Percentiles rank a stretch among this genome's conserved stretches.
Evolutionary conservation across 35 echinoderm and acorn worm genomes (phyloP).

Genomic region (Ptychodera flava): DNA sequence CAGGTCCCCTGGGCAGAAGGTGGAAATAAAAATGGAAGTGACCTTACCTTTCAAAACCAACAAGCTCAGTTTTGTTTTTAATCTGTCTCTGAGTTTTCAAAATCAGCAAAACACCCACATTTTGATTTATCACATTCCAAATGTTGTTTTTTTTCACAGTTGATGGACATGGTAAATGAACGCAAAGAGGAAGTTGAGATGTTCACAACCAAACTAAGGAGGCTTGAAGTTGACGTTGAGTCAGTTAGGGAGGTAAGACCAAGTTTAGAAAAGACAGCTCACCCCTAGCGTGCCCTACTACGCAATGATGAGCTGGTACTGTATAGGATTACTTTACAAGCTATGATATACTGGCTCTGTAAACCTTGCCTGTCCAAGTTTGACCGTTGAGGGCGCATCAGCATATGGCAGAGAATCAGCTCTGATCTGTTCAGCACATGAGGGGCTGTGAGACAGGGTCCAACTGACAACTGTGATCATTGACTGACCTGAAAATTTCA

Average conservation of each 20-base stretch:
- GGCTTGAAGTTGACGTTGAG: conserved; percentile 13
- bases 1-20: background rate
- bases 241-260: background rate
- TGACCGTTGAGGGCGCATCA: no score
- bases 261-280: no score
- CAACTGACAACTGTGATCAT: no score
- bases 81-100: background rate
- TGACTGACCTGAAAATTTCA: no score
- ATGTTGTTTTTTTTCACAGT: conserved; percentile 23
- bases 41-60: background rate
- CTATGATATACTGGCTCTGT: no score
- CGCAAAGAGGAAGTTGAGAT: conserved; percentile 50
- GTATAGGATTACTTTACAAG: no score
- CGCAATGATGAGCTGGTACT: no score
- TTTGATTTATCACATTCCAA: background rate
- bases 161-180: conserved; percentile 75
- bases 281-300: no score
- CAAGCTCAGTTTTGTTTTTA: background rate
- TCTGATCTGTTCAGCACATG: no score
- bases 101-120: background rate
- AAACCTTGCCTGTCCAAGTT: no score
- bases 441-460: no score
- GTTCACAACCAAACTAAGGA: conserved; percentile 42
- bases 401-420: no score
- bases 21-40: background rate